These are phyloP conservation scores for Simalia tracyae DNA, from an alignment of 2,797 vertebrate species.

Conservation along the genomic window DNA sequence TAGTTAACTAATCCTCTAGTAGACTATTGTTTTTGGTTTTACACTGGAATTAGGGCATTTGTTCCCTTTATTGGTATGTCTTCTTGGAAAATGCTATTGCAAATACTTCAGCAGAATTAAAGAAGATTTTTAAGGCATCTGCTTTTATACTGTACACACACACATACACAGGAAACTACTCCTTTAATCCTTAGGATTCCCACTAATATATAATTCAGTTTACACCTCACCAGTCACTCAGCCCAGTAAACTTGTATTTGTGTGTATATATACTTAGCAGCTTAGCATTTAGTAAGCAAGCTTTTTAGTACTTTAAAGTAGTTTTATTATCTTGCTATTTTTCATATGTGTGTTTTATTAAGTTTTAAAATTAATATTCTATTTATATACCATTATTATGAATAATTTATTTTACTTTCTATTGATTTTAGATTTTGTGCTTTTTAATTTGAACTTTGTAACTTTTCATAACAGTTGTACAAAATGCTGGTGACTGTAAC, in stretches of 20 bases:
- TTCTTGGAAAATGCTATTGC: not conserved
- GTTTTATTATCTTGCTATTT: not conserved
- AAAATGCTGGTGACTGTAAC: not conserved
- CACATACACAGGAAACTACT: not conserved
- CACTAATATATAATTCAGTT: not conserved
- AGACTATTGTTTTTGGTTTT: not conserved
- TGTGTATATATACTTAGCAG: not conserved
- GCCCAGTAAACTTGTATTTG: not conserved
- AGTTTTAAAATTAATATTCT: not conserved
- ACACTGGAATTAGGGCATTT: not conserved
- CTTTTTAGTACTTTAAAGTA: not conserved
- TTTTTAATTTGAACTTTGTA: not conserved
- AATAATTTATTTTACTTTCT: not conserved
- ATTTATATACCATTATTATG: not conserved
- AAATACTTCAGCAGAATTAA: not conserved
- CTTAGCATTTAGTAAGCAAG: not conserved
- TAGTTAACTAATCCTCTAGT: not conserved
- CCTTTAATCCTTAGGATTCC: not conserved
- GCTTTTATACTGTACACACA: not conserved
- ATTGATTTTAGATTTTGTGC: not conserved
- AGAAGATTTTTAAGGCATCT: not conserved
- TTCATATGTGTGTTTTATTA: not conserved
- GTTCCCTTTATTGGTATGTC: not conserved
- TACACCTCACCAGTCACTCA: not conserved
- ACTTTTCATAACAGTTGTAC: not conserved